Conservation (phyloP, 2,797 vertebrate species). For the Urosaurus nigricauda region DNA sequence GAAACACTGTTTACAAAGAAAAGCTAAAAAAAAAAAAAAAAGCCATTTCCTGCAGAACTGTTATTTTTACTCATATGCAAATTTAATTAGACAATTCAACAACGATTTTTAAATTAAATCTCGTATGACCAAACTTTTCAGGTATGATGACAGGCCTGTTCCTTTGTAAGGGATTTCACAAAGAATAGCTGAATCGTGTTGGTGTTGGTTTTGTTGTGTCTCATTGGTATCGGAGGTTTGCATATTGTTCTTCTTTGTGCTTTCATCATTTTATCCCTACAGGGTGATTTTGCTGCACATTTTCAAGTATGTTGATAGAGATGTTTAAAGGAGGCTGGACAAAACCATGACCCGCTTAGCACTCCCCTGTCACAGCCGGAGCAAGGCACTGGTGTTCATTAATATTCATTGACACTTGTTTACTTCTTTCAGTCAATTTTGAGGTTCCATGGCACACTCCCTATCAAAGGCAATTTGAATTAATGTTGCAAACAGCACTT, state of each 20-base stretch:
- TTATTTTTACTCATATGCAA: background rate
- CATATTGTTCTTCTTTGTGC: background rate
- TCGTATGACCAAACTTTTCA: background rate
- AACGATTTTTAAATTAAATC: background rate
- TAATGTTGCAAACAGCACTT: slow-evolving; percentile 48
- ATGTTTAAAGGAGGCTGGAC: slow-evolving; percentile 37
- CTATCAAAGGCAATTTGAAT: slow-evolving; percentile 42
- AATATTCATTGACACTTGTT: slow-evolving; percentile 46
- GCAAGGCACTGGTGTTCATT: slow-evolving; percentile 33
- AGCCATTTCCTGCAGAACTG: background rate
- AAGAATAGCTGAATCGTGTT: background rate
- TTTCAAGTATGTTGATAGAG: slow-evolving; percentile 24
- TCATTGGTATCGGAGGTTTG: background rate
- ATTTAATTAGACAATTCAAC: background rate
- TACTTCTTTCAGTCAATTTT: slow-evolving; percentile 47
- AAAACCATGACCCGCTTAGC: slow-evolving; percentile 27
- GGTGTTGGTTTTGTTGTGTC: slow-evolving; percentile 23
- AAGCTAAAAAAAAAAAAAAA: too few species aligned
- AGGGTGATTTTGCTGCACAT: background rate
- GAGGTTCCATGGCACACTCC: slow-evolving; percentile 35
- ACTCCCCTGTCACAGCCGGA: slow-evolving; percentile 2
- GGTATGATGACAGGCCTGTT: background rate
- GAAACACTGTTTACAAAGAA: background rate
- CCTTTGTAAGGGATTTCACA: background rate
- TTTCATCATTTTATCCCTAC: background rate